phyloP scores from a whole-genome alignment of 2,888 invertebrate genomes.

The Andricus quercusramuli region DNA sequence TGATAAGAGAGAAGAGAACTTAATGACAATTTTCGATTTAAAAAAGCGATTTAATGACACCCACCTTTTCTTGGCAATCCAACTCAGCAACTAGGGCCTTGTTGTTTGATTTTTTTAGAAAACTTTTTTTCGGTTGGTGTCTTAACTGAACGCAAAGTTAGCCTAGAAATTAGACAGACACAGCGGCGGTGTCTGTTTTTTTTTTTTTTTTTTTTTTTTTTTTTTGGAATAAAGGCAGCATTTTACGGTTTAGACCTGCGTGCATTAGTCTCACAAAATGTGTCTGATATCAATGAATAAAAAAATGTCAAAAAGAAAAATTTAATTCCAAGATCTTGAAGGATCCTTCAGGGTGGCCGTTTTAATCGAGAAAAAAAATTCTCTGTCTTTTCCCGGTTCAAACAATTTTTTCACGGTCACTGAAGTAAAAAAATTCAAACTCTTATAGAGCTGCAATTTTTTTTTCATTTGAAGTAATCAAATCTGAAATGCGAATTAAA shows the following conservation, averaged over 20 bases:
- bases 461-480: too few species aligned
- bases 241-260: slow-evolving; percentile 73
- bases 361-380: too few species aligned
- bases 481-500: too few species aligned
- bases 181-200: slow-evolving; percentile 62
- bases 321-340: slow-evolving; percentile 7
- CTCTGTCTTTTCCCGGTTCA: too few species aligned
- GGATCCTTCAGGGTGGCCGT: background rate
- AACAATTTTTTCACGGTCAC: too few species aligned
- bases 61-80: slow-evolving; percentile 72
- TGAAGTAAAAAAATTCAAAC: too few species aligned
- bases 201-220: background rate
- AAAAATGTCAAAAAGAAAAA: slow-evolving; percentile 24
- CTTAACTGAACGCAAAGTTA: slow-evolving; percentile 65
- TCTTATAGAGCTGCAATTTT: too few species aligned
- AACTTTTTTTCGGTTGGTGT: slow-evolving; percentile 60
- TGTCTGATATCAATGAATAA: slow-evolving; percentile 56
- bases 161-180: slow-evolving; percentile 76
- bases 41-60: slow-evolving; percentile 53
- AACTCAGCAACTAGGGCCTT: slow-evolving; percentile 66
- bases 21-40: background rate
- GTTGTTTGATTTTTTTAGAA: slow-evolving; percentile 61
- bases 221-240: slow-evolving; percentile 74
- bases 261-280: slow-evolving; percentile 69
- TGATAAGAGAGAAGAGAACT: background rate